Evolutionary conservation across 2,113 vertebrate genomes (phyloP).

Genomic region (Melanocharis versteri): DNA sequence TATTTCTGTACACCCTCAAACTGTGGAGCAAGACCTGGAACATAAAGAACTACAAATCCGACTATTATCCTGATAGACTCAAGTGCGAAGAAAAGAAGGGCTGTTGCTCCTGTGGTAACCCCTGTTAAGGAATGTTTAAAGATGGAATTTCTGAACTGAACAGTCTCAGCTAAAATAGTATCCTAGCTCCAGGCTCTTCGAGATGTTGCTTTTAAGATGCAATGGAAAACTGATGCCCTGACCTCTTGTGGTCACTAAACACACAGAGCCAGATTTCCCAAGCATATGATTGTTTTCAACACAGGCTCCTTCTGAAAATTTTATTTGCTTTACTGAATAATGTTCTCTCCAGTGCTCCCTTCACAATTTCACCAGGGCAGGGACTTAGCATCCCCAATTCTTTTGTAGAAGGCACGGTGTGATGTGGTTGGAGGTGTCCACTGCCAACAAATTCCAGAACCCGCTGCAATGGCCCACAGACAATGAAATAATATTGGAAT

Average conservation of each 20-base stretch:
- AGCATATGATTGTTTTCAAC: neutral
- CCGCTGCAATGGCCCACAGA: neutral
- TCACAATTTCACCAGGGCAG: neutral
- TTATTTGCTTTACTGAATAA: neutral
- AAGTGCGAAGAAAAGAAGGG: neutral
- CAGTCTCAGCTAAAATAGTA: neutral
- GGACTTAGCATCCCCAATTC: neutral
- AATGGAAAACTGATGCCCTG: constrained; percentile 21
- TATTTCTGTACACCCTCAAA: neutral
- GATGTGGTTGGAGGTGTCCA: neutral
- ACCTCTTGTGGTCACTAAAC: constrained; percentile 58
- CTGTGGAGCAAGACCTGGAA: neutral
- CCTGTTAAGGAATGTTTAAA: neutral
- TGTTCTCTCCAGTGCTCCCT: neutral
- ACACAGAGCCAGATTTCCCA: constrained; percentile 13
- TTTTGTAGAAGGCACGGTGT: neutral
- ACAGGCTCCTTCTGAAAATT: neutral
- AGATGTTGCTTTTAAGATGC: constrained; percentile 1
- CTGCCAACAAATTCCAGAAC: neutral
- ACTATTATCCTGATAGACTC: neutral
- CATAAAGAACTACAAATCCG: neutral
- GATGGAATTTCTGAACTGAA: neutral
- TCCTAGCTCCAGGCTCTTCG: neutral
- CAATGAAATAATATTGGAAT: neutral
- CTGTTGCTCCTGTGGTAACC: neutral